Evolutionary conservation across 2,888 invertebrate species (phyloP).

Genomic region (Therioaphis trifolii): DNA sequence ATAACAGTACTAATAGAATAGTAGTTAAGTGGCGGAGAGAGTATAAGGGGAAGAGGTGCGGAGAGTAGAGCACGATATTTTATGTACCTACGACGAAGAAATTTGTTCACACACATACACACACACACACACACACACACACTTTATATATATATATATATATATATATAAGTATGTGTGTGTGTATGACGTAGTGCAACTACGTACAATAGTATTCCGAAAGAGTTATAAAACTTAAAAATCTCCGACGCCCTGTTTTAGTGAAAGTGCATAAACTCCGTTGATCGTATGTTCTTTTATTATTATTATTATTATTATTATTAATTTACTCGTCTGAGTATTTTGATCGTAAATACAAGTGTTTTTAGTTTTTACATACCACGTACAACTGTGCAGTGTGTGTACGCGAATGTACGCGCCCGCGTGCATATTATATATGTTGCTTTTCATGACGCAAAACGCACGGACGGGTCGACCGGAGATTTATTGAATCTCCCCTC

Average conservation of each 20-base stretch:
- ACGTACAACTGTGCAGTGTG: background rate
- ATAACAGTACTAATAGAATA: too few species aligned
- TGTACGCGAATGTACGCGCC: background rate
- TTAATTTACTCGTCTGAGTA: background rate
- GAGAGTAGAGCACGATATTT: too few species aligned
- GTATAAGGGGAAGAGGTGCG: too few species aligned
- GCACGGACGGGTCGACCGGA: slow-evolving; percentile 5
- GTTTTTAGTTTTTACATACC: background rate
- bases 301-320: background rate
- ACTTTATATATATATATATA: too few species aligned
- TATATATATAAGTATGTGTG: too few species aligned
- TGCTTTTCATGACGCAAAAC: slow-evolving; percentile 15
- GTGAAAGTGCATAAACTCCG: slow-evolving; percentile 27
- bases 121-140: too few species aligned
- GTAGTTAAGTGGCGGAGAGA: too few species aligned
- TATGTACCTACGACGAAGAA: too few species aligned
- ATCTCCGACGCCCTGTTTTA: background rate
- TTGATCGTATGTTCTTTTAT: background rate
- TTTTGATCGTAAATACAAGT: background rate
- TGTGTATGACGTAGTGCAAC: too few species aligned
- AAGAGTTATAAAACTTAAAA: background rate
- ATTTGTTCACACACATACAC: too few species aligned
- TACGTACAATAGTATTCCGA: too few species aligned
- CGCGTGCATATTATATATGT: background rate
- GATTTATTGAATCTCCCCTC: slow-evolving; percentile 24